Conservation (phyloP, 2,888 invertebrate species). For the Drosophila emarginata region DNA sequence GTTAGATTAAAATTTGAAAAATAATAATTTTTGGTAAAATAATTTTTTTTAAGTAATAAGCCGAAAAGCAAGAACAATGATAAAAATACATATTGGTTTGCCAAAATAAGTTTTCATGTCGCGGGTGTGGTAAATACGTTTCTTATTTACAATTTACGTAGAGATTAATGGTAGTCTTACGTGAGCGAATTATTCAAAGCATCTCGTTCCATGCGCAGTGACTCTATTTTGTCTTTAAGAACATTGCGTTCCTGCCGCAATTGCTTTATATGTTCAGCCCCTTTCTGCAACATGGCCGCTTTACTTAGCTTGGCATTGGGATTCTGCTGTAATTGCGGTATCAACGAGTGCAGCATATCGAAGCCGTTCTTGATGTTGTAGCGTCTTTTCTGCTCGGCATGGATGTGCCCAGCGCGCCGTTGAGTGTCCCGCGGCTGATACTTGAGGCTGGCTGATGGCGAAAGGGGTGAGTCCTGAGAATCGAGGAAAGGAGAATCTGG, state of each 20-base stretch:
- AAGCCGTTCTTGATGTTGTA: slow-evolving; percentile 98
- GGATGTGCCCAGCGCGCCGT: slow-evolving; percentile 93
- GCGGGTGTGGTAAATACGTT: neutral
- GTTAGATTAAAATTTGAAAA: too few relatives aligned
- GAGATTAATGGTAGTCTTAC: slow-evolving; percentile 83
- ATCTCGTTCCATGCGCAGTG: slow-evolving; percentile 93
- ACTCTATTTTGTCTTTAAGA: slow-evolving; percentile 95
- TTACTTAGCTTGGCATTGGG: slow-evolving; percentile 96
- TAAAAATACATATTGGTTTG: too few relatives aligned
- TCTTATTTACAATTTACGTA: neutral
- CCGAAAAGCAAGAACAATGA: too few relatives aligned
- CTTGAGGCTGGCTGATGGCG: slow-evolving; percentile 83
- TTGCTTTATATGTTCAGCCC: slow-evolving; percentile 96
- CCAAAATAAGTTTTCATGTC: too few relatives aligned
- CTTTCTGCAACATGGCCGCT: slow-evolving; percentile 98
- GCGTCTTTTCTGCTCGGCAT: slow-evolving; percentile 97
- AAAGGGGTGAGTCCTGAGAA: slow-evolving; percentile 84
- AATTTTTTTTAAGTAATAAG: too few relatives aligned
- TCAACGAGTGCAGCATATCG: slow-evolving; percentile 95
- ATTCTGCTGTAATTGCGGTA: slow-evolving; percentile 95
- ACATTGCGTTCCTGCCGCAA: slow-evolving; percentile 92
- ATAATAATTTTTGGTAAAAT: too few relatives aligned
- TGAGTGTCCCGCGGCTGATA: slow-evolving; percentile 85
- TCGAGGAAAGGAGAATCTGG: slow-evolving; percentile 81
- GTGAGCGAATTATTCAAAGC: slow-evolving; percentile 94